A percentile compares a stretch with the other conserved stretches of the same genome.
phyloP scores from a whole-genome alignment of 1,140 invertebrate species.

The Pogonomyrmex barbatus region DNA sequence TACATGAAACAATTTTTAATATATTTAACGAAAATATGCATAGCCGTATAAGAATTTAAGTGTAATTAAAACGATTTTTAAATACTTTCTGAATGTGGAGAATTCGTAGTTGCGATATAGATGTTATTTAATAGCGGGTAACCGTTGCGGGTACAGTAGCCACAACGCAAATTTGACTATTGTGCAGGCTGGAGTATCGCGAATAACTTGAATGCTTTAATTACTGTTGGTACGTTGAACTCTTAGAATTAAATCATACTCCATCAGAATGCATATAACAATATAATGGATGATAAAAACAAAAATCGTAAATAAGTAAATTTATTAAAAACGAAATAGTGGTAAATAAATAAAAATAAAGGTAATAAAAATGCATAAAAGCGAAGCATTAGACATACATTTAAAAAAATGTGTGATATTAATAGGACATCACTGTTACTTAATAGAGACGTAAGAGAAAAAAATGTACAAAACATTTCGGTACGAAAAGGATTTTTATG shows the following conservation, averaged over 20 bases:
- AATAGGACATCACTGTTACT: not conserved
- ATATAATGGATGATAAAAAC: not conserved
- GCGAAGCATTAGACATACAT: not conserved
- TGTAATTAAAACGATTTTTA: not conserved
- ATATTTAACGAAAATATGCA: not conserved
- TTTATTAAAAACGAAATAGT: not conserved
- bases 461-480: not conserved
- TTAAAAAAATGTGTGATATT: not conserved
- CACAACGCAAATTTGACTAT: conserved; percentile 53
- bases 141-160: conserved; percentile 44
- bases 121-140: conserved; percentile 53
- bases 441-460: not conserved
- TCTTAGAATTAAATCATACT: conserved; percentile 48
- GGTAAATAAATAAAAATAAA: not conserved
- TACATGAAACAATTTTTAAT: not conserved
- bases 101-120: conserved; percentile 25
- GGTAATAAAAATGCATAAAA: not conserved
- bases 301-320: not conserved
- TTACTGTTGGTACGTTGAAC: conserved; percentile 16
- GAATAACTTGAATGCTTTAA: conserved; percentile 50
- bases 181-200: conserved; percentile 41
- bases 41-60: not conserved
- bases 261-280: too few species aligned
- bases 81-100: conserved; percentile 16
- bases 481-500: not conserved